Conservation (phyloP, 1,140 invertebrate genomes). For the Sitobion miscanthi region DNA sequence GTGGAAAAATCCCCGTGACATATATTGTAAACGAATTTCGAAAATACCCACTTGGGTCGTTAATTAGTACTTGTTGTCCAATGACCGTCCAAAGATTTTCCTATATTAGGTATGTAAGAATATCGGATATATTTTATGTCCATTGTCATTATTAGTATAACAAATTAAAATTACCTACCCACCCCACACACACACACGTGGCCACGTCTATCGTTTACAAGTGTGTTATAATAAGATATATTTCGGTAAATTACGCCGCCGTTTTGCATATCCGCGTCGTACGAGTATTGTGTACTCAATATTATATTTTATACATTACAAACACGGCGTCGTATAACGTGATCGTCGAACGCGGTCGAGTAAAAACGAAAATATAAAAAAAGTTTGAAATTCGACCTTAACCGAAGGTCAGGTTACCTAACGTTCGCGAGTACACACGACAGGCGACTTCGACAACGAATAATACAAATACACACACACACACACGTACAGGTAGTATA, state of each 20-base stretch:
- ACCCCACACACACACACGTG: background rate
- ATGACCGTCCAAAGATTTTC: background rate
- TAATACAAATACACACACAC: background rate
- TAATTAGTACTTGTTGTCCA: background rate
- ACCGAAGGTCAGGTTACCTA: background rate
- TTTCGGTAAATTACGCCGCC: background rate
- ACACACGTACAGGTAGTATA: background rate
- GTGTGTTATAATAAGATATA: background rate
- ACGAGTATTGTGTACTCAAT: background rate
- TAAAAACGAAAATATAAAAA: background rate
- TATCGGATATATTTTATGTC: background rate
- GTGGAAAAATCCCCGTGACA: too few relatives aligned
- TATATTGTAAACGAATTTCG: too few relatives aligned
- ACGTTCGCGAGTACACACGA: background rate
- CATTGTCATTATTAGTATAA: background rate
- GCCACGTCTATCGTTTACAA: background rate
- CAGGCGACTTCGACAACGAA: background rate
- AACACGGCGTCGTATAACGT: background rate
- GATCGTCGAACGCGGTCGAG: background rate
- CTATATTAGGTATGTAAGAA: background rate
- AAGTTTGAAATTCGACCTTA: background rate
- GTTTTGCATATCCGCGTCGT: background rate
- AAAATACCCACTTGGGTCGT: background rate
- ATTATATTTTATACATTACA: background rate
- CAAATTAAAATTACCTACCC: background rate